Conservation (phyloP, 2,797 vertebrate genomes). For the Crotalus adamanteus region DNA sequence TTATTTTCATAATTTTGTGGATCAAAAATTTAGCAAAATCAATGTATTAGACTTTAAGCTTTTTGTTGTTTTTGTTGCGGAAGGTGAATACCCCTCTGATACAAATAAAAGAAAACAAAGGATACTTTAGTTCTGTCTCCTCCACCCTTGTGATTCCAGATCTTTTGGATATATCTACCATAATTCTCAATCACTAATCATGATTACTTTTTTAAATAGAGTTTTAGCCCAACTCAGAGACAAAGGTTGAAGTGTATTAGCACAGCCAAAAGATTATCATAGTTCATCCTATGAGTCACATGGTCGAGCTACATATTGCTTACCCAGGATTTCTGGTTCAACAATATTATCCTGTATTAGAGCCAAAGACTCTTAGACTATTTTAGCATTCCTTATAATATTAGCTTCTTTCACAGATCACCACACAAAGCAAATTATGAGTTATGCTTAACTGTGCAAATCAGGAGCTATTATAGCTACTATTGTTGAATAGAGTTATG, state of each 20-base stretch:
- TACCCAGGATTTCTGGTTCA: neutral
- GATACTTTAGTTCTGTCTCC: neutral
- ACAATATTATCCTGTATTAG: neutral
- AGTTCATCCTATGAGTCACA: neutral
- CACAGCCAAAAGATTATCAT: neutral
- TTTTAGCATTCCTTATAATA: neutral
- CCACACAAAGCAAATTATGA: neutral
- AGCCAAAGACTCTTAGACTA: neutral
- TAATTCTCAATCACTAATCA: neutral
- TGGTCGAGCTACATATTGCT: neutral
- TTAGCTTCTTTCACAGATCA: neutral
- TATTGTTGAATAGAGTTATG: neutral
- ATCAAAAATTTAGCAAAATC: neutral
- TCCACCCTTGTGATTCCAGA: neutral
- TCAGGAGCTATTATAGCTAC: neutral
- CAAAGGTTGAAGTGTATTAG: neutral
- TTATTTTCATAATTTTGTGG: neutral
- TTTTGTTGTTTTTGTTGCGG: neutral
- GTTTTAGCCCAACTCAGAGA: neutral
- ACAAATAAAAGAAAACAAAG: neutral
- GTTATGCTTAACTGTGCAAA: neutral
- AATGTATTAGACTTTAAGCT: neutral
- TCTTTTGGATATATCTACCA: neutral
- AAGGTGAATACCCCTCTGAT: neutral
- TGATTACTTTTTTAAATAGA: neutral